phyloP scores from a whole-genome alignment of 2,797 vertebrate genomes.

The Hemitrygon akajei region DNA sequence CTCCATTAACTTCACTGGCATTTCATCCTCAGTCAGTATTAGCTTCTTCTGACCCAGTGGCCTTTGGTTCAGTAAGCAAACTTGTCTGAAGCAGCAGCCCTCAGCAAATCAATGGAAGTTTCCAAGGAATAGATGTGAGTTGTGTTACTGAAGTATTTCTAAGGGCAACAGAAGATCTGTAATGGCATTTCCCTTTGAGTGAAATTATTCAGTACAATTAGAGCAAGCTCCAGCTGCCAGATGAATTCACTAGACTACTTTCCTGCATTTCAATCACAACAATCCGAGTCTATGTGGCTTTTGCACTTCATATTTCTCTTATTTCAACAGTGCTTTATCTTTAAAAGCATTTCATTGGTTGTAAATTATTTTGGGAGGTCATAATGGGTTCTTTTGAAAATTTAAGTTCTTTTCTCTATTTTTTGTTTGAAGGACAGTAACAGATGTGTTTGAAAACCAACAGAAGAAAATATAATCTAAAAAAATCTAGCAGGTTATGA shows the following conservation, averaged over 20 bases:
- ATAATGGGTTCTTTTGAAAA: not conserved
- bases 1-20: not conserved
- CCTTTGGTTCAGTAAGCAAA: not conserved
- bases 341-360: not conserved
- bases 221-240: not conserved
- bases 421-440: not conserved
- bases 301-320: not conserved
- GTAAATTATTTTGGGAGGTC: not conserved
- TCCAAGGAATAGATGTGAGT: not conserved
- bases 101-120: not conserved
- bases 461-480: not conserved
- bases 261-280: not conserved
- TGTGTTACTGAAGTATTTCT: not conserved
- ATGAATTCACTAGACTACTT: not conserved
- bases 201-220: not conserved
- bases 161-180: not conserved
- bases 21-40: conserved; percentile 2
- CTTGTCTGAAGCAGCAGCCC: conserved; percentile 13
- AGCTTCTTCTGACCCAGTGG: not conserved
- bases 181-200: not conserved
- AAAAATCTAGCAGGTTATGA: not conserved
- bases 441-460: not conserved
- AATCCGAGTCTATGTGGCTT: not conserved
- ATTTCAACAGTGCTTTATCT: not conserved
- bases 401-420: not conserved